phyloP scores from a whole-genome alignment of 2,113 vertebrate genomes.

The Siphamia tubifer region DNA sequence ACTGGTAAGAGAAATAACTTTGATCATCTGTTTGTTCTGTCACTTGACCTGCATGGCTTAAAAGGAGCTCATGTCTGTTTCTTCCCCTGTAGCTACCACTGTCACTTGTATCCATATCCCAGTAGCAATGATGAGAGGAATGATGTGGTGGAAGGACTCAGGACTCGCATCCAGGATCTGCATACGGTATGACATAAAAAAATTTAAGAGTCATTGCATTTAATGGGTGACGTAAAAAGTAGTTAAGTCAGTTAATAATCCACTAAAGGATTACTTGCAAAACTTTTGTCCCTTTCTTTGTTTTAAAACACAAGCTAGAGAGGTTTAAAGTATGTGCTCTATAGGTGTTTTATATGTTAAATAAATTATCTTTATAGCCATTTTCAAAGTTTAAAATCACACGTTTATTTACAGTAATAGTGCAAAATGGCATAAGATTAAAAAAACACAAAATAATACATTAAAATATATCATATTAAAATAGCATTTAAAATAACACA shows the following conservation, averaged over 20 bases:
- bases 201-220: not conserved
- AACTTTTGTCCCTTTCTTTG: not conserved
- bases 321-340: not conserved
- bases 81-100: slow-evolving; percentile 86
- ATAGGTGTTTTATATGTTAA: not conserved
- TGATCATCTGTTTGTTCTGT: not conserved
- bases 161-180: slow-evolving; percentile 91
- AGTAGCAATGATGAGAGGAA: slow-evolving; percentile 86
- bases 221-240: not conserved
- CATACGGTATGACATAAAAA: slow-evolving; percentile 82
- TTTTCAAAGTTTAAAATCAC: too few relatives aligned
- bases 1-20: slow-evolving; percentile 84
- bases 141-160: slow-evolving; percentile 88
- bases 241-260: not conserved
- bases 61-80: not conserved
- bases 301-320: not conserved
- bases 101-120: slow-evolving; percentile 94
- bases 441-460: too few relatives aligned
- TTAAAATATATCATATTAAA: too few relatives aligned
- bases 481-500: too few relatives aligned
- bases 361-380: too few relatives aligned
- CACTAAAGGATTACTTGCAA: not conserved
- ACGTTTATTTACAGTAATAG: too few relatives aligned
- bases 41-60: not conserved
- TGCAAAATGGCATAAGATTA: too few relatives aligned